phyloP scores from a whole-genome alignment of 53 echinoderm and acorn worm species.

The Zoroaster sp. region DNA sequence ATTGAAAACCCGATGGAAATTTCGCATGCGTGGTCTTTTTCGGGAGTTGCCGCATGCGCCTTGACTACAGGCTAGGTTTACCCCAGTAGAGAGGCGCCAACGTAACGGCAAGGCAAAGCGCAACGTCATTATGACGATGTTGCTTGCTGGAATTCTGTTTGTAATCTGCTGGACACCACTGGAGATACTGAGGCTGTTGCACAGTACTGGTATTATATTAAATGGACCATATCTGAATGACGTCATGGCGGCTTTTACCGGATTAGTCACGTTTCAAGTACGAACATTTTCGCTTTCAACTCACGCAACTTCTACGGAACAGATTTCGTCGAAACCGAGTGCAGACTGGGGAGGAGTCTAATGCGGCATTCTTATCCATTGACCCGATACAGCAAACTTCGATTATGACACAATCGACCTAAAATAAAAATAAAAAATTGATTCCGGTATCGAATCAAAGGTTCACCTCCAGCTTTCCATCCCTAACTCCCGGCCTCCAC shows the following conservation, averaged over 20 bases:
- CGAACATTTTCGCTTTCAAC: not conserved
- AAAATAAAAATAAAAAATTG: too few species aligned
- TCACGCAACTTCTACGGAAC: not conserved
- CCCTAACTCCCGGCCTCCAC: too few species aligned
- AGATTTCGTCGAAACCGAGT: not conserved
- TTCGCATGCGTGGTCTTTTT: too few species aligned
- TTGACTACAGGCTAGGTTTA: too few species aligned
- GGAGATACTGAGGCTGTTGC: not conserved
- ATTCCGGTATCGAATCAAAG: too few species aligned
- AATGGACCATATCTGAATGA: too few species aligned
- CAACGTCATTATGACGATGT: not conserved
- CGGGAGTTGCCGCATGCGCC: too few species aligned
- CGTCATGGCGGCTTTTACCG: not conserved
- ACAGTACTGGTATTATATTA: not conserved
- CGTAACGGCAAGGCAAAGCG: not conserved
- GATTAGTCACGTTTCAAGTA: not conserved
- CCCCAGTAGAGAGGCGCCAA: too few species aligned
- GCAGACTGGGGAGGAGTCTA: not conserved
- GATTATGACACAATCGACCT: not conserved
- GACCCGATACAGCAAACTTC: not conserved
- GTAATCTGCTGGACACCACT: conserved; percentile 14
- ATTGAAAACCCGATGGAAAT: too few species aligned
- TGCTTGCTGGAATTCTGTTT: not conserved
- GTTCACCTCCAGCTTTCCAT: too few species aligned
- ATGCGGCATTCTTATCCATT: not conserved